A percentile compares a stretch with the other conserved stretches of the same genome.
Evolutionary conservation across 2,888 invertebrate genomes (phyloP).

Genomic region (Leptinotarsa rubiginosa): DNA sequence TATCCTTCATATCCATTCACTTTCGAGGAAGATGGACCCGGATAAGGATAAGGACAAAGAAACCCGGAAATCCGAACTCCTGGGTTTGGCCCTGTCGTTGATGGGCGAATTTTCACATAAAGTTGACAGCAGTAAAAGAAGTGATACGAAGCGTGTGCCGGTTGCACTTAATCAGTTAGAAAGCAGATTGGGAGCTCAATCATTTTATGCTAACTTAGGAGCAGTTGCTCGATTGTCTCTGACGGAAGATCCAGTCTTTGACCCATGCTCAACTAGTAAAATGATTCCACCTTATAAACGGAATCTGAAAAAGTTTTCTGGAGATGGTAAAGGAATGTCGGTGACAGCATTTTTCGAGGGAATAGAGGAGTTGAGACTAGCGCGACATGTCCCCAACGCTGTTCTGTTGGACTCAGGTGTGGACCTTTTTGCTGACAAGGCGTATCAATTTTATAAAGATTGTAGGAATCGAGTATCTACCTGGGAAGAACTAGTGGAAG

Average conservation of each 20-base stretch:
- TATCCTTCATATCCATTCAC: conserved; percentile 33
- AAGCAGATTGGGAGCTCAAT: neutral
- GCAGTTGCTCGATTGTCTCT: neutral
- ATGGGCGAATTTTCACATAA: neutral
- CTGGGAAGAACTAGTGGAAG: conserved; percentile 26
- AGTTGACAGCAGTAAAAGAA: neutral
- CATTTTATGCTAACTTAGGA: neutral
- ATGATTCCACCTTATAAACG: neutral
- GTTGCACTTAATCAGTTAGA: neutral
- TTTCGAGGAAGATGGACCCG: conserved; percentile 28
- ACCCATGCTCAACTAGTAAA: neutral
- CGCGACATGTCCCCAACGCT: neutral
- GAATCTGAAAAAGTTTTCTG: neutral
- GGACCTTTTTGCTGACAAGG: neutral
- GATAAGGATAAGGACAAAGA: neutral
- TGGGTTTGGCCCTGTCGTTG: conserved; percentile 11
- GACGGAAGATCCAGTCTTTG: neutral
- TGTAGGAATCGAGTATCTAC: neutral
- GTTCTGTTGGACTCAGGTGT: conserved; percentile 1
- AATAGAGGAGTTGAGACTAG: neutral
- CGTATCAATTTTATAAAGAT: conserved; percentile 21
- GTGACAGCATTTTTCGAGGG: neutral
- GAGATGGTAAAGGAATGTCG: neutral
- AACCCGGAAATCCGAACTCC: conserved; percentile 6
- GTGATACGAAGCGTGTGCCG: neutral